These are phyloP conservation scores for Hoplias malabaricus DNA, from an alignment of 2,113 vertebrate species.

Conservation along the genomic window DNA sequence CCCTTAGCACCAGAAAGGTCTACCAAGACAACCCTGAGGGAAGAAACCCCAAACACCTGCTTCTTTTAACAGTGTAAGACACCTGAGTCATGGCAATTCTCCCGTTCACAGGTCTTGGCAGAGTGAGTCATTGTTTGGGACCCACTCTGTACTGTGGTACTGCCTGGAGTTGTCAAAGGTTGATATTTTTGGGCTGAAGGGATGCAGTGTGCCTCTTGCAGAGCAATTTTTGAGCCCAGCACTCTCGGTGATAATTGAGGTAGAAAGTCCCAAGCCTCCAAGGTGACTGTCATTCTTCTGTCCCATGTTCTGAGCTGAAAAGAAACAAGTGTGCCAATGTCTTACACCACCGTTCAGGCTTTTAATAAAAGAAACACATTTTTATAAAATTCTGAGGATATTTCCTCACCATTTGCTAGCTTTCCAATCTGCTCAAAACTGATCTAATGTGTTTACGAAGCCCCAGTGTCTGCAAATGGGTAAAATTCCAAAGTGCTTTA, in stretches of 20 bases:
- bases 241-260: background rate
- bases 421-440: too few species aligned
- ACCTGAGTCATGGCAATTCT: background rate
- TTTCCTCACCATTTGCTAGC: too few species aligned
- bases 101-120: background rate
- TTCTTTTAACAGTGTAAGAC: constrained; percentile 8
- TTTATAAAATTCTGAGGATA: too few species aligned
- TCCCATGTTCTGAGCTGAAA: too few species aligned
- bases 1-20: background rate
- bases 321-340: too few species aligned
- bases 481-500: too few species aligned
- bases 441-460: too few species aligned
- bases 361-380: too few species aligned
- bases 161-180: background rate
- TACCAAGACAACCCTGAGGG: background rate
- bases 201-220: background rate
- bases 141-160: background rate
- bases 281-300: background rate
- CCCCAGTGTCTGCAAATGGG: too few species aligned
- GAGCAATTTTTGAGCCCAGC: background rate
- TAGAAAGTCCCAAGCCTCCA: background rate
- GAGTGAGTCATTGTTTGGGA: constrained; percentile 16
- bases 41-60: background rate
- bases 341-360: too few species aligned
- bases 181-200: background rate